Percentiles rank a stretch among this genome's conserved stretches.
phyloP scores from a whole-genome alignment of 2,888 invertebrate species.

The Cantharis flavilabris region DNA sequence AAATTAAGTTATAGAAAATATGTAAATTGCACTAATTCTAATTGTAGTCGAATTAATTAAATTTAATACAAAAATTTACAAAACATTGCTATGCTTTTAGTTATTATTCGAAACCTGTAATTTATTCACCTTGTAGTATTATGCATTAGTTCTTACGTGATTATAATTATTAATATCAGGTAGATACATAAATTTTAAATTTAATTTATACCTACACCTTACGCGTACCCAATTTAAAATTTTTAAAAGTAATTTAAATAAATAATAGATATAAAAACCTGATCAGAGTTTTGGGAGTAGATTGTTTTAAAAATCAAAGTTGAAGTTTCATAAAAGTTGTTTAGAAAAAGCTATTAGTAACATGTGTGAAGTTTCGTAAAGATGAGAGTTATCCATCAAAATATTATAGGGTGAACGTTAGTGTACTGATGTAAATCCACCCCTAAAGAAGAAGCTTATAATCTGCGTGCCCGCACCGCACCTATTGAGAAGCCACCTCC shows the following conservation, averaged over 20 bases:
- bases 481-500: slow-evolving; percentile 40
- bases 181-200: background rate
- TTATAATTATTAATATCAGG: background rate
- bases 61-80: background rate
- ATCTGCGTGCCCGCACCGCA: slow-evolving; percentile 39
- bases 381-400: slow-evolving; percentile 18
- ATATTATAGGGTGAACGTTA: slow-evolving; percentile 36
- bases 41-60: background rate
- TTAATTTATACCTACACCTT: background rate
- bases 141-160: background rate
- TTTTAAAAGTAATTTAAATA: background rate
- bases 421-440: slow-evolving; percentile 38
- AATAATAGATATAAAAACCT: slow-evolving; percentile 28
- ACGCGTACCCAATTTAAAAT: background rate
- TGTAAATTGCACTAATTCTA: background rate
- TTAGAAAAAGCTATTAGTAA: slow-evolving; percentile 1
- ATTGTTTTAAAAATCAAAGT: slow-evolving; percentile 13
- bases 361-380: slow-evolving; percentile 5
- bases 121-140: too few relatives aligned
- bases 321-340: background rate
- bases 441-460: slow-evolving; percentile 37
- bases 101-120: background rate
- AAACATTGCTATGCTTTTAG: background rate
- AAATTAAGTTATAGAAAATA: background rate
- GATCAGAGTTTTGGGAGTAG: background rate